These are phyloP conservation scores for Odontocolon sp. DNA, from an alignment of 2,888 invertebrate genomes.

Conservation along the genomic window DNA sequence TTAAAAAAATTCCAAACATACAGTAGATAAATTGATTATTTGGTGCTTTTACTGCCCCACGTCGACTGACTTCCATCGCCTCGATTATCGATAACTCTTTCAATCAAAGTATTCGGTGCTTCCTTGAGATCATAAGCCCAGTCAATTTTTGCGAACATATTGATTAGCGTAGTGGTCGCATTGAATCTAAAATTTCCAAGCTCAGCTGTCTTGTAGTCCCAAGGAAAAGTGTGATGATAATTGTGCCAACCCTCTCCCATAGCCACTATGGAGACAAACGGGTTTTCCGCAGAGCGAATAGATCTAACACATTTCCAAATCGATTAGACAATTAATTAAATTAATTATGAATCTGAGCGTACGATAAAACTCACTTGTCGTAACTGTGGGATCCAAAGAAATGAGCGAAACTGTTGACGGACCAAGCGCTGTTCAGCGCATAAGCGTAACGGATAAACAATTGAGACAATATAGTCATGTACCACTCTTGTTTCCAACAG, in stretches of 20 bases:
- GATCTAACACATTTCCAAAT: slow-evolving; percentile 37
- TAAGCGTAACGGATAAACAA: slow-evolving; percentile 82
- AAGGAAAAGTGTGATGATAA: no score
- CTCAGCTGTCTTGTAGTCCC: no score
- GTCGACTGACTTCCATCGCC: slow-evolving; percentile 81
- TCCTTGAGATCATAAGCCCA: slow-evolving; percentile 90
- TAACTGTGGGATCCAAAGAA: slow-evolving; percentile 76
- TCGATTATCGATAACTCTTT: slow-evolving; percentile 82
- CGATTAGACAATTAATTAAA: background rate
- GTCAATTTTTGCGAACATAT: slow-evolving; percentile 86
- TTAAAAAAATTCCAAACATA: no score
- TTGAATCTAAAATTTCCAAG: slow-evolving; percentile 82
- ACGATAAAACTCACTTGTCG: slow-evolving; percentile 71
- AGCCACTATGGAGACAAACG: slow-evolving; percentile 71
- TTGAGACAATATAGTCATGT: slow-evolving; percentile 81
- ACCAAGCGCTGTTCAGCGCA: slow-evolving; percentile 83
- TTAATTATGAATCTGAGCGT: no score
- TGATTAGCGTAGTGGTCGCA: slow-evolving; percentile 86
- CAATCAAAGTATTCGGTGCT: slow-evolving; percentile 83
- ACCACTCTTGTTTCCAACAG: slow-evolving; percentile 83
- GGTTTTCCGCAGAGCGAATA: slow-evolving; percentile 66
- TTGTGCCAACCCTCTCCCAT: no score
- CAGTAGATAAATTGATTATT: background rate
- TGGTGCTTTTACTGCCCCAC: slow-evolving; percentile 1
- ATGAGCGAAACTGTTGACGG: slow-evolving; percentile 84